Conservation (phyloP, 2,888 invertebrate species). For the Linyphia triangularis region DNA sequence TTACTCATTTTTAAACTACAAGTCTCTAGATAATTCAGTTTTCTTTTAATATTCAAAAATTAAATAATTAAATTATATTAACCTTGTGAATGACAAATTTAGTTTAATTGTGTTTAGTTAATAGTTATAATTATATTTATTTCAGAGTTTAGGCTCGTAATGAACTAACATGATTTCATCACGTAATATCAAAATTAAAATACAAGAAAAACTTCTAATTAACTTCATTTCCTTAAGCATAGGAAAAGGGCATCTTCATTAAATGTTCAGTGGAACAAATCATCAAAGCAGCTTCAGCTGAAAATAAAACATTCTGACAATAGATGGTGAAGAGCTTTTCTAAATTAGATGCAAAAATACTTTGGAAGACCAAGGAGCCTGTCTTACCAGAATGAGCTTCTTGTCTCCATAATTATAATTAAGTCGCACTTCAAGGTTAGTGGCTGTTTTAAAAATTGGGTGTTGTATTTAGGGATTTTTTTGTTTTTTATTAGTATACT, state of each 20-base stretch:
- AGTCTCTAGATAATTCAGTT: too few relatives aligned
- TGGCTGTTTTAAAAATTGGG: not conserved
- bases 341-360: slow-evolving; percentile 61
- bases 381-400: slow-evolving; percentile 25
- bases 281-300: slow-evolving; percentile 54
- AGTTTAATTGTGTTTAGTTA: too few relatives aligned
- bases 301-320: slow-evolving; percentile 64
- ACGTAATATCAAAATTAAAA: not conserved
- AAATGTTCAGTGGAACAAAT: slow-evolving; percentile 31
- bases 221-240: not conserved
- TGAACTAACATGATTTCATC: not conserved
- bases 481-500: slow-evolving; percentile 4
- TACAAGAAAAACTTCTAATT: not conserved
- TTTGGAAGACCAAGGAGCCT: not conserved
- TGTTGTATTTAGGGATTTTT: slow-evolving; percentile 8
- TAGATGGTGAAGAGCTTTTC: slow-evolving; percentile 56
- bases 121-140: not conserved
- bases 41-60: too few relatives aligned
- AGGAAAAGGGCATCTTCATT: slow-evolving; percentile 58
- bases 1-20: too few relatives aligned
- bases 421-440: slow-evolving; percentile 31
- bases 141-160: not conserved
- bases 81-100: too few relatives aligned
- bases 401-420: slow-evolving; percentile 44
- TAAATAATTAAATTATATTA: too few relatives aligned